Base-by-base conservation (phyloP, 2,888 invertebrate genomes). In the Arctia plantaginis region DNA sequence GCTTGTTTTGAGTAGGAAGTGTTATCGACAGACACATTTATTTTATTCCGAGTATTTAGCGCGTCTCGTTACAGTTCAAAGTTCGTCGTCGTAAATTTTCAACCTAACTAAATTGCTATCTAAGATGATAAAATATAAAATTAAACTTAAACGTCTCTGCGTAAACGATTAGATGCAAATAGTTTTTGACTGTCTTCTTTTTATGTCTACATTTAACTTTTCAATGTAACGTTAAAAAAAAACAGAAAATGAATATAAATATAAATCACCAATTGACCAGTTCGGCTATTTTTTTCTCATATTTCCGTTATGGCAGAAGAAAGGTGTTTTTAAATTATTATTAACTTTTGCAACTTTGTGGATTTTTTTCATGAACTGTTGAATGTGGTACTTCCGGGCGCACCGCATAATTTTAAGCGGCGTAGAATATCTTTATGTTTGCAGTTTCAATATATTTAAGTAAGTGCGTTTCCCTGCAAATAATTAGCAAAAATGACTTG, bases 1-100 rank as follows among this genome's bases (percentile, higher is more conserved):
- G n/a, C 13, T 55, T 59, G 51, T 1, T 51, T 51, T 20, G 33
- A 35, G 35, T n/a, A 69, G 68, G n/a, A 51, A 69, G 18, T 51
- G 8, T 51, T 55, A 51, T 55, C 33, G 47, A 55, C 4, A 35
- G 39, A 35, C 33, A 23, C 20, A 51, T 68, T 51, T 33, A 51
- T 69, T 69, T 69, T 27, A 69, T 69, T 39, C 4, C 51, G 35
- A 55, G 47, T 69, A 68, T 51, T 51, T 47, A 47, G 23, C 33
- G 20, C 47, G 6, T 12, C 33, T 51, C 12, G 6, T 51, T 67
- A 18, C 67, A 44, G 20, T n/a, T n/a, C n/a, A n/a, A n/a, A n/a
- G n/a, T n/a, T n/a, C 23, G 8, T 1, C 44, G 6, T 44, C 59
- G 59, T 44, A 67, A 44, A 27, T 30, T 30, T 44, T 30, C 27